phyloP scores from a whole-genome alignment of 1,140 invertebrate genomes.

The Thaumetopoea pityocampa region DNA sequence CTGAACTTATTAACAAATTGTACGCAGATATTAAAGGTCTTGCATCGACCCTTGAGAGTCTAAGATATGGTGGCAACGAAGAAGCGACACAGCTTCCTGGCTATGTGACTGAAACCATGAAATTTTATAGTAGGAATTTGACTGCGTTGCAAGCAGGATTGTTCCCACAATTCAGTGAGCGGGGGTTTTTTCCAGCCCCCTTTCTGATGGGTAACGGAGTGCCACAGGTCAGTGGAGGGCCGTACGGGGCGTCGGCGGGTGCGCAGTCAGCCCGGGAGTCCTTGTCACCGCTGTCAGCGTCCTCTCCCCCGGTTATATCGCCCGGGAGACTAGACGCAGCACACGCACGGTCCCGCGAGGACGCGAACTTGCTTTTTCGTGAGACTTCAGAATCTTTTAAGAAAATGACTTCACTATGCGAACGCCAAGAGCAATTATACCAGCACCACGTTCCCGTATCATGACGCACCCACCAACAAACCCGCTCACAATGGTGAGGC shows the following conservation, averaged over 20 bases:
- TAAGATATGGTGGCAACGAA: constrained; percentile 63
- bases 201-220: constrained; percentile 59
- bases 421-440: constrained; percentile 73
- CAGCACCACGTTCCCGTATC: constrained; percentile 75
- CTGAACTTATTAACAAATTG: constrained; percentile 89
- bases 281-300: constrained; percentile 67
- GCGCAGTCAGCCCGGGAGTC: constrained; percentile 64
- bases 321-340: constrained; percentile 63
- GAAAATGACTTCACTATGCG: constrained; percentile 74
- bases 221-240: constrained; percentile 41
- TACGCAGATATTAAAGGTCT: constrained; percentile 83
- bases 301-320: constrained; percentile 68
- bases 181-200: constrained; percentile 61
- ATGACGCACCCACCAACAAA: constrained; percentile 58
- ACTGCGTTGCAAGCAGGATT: constrained; percentile 56
- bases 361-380: constrained; percentile 74
- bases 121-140: constrained; percentile 68
- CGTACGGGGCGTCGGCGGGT: constrained; percentile 56
- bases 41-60: constrained; percentile 67
- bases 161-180: constrained; percentile 55
- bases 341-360: constrained; percentile 57
- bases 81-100: constrained; percentile 58
- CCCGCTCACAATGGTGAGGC: constrained; percentile 58
- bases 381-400: constrained; percentile 70
- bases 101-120: constrained; percentile 72